Conservation (phyloP, 1,140 invertebrate species). For the Ips typographus region DNA sequence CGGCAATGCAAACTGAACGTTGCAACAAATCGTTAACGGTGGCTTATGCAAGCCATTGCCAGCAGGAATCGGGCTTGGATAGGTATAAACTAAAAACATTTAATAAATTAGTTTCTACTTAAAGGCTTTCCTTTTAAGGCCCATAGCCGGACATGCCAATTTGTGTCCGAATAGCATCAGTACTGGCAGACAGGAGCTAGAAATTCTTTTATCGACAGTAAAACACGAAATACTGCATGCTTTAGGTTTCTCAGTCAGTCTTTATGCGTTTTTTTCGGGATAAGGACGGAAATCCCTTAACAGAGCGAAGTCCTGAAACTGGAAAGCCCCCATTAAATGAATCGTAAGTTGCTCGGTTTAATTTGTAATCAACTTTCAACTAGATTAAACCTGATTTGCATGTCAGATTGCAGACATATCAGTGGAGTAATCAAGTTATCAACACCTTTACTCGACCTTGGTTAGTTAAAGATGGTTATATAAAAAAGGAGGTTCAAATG, state of each 20-base stretch:
- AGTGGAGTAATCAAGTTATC: constrained; percentile 92
- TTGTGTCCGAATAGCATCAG: constrained; percentile 95
- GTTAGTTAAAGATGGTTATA: constrained; percentile 78
- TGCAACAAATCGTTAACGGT: constrained; percentile 89
- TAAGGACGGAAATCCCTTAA: constrained; percentile 80
- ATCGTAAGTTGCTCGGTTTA: constrained; percentile 62
- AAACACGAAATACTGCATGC: constrained; percentile 99
- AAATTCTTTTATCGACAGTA: constrained; percentile 92
- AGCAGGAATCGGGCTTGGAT: constrained; percentile 91
- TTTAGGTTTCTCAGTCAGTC: constrained; percentile 90
- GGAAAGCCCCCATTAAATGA: constrained; percentile 87
- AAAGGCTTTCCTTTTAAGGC: constrained; percentile 62
- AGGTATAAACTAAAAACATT: constrained; percentile 59
- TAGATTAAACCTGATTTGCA: constrained; percentile 2
- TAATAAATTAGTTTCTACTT: not conserved
- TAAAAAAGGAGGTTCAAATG: constrained; percentile 78
- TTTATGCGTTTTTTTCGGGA: constrained; percentile 94
- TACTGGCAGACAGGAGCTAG: constrained; percentile 88
- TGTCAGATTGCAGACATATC: constrained; percentile 79
- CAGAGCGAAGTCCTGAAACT: constrained; percentile 73
- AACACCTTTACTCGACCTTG: constrained; percentile 79
- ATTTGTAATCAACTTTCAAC: not conserved
- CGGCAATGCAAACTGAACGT: constrained; percentile 87
- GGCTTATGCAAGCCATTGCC: constrained; percentile 98
- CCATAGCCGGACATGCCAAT: constrained; percentile 98